These are phyloP conservation scores for Montipora capitata DNA, from an alignment of 92 coral and sea anemone species.

Conservation along the genomic window DNA sequence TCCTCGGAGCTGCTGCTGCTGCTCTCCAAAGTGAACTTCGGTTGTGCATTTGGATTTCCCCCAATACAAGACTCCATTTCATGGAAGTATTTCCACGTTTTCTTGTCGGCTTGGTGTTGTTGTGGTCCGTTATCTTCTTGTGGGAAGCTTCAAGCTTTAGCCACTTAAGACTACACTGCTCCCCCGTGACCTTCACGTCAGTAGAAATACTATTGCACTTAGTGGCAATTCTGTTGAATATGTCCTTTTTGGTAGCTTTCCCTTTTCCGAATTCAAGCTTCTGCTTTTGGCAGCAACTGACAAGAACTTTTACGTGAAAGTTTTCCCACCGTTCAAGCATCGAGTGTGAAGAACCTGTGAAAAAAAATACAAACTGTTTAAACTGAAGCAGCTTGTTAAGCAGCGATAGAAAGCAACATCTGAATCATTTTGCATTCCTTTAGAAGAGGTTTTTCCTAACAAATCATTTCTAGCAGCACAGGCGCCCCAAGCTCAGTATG, in stretches of 20 bases:
- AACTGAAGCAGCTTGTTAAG: conserved; percentile 20
- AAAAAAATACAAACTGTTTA: conserved; percentile 14
- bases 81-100: conserved; percentile 73
- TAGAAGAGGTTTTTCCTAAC: too few species aligned
- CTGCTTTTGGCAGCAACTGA: conserved; percentile 39
- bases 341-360: conserved; percentile 29
- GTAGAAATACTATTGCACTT: conserved; percentile 48
- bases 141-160: conserved; percentile 55
- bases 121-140: conserved; percentile 78
- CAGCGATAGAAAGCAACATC: background rate
- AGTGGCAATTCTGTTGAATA: conserved; percentile 58
- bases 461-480: too few species aligned
- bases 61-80: conserved; percentile 70
- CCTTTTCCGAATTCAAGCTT: conserved; percentile 70
- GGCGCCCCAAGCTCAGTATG: too few species aligned
- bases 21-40: conserved; percentile 68
- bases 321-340: conserved; percentile 15
- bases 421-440: too few species aligned
- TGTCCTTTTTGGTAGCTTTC: conserved; percentile 65
- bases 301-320: conserved; percentile 20
- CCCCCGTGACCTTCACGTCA: conserved; percentile 63
- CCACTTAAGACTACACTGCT: conserved; percentile 82
- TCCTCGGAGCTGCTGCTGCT: conserved; percentile 35
- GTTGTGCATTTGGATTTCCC: conserved; percentile 75
- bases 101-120: conserved; percentile 55